phyloP scores from a whole-genome alignment of 2,888 invertebrate species.

The Pinctada fucata region DNA sequence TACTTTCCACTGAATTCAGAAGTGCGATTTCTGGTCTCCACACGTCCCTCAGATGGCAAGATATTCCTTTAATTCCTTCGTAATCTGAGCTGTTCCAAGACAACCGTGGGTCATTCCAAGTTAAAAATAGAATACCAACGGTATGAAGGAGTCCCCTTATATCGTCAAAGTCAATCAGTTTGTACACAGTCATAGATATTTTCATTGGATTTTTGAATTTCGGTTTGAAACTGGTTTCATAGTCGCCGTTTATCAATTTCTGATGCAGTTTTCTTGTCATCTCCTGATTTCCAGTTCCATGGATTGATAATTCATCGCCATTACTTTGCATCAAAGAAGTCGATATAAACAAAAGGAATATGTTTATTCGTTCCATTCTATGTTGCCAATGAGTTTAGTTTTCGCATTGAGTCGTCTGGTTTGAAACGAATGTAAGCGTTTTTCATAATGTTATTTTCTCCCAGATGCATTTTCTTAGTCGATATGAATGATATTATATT shows the following conservation, averaged over 20 bases:
- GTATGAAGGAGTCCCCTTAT: conserved; percentile 2
- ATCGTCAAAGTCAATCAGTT: conserved; percentile 3
- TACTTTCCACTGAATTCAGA: conserved; percentile 4
- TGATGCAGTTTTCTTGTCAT: neutral
- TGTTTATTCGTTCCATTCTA: too few relatives aligned
- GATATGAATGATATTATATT: too few relatives aligned
- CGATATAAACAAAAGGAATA: too few relatives aligned
- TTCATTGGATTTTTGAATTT: neutral
- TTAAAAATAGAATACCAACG: neutral
- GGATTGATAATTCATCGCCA: too few relatives aligned
- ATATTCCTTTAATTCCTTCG: neutral
- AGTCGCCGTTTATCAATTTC: neutral
- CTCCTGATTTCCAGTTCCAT: neutral
- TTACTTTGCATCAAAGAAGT: too few relatives aligned
- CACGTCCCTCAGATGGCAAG: neutral
- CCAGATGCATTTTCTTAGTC: too few relatives aligned
- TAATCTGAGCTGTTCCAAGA: conserved; percentile 4
- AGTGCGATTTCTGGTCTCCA: conserved; percentile 10
- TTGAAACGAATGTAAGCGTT: too few relatives aligned
- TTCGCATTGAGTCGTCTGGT: too few relatives aligned
- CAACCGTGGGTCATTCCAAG: conserved; percentile 11
- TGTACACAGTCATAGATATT: neutral
- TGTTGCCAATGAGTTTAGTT: too few relatives aligned
- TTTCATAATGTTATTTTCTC: too few relatives aligned
- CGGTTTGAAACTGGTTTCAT: neutral